Evolutionary conservation across 2,888 invertebrate genomes (phyloP), one percentile per base, ranked within the genome.

Genomic region (Hyles lineata): DNA sequence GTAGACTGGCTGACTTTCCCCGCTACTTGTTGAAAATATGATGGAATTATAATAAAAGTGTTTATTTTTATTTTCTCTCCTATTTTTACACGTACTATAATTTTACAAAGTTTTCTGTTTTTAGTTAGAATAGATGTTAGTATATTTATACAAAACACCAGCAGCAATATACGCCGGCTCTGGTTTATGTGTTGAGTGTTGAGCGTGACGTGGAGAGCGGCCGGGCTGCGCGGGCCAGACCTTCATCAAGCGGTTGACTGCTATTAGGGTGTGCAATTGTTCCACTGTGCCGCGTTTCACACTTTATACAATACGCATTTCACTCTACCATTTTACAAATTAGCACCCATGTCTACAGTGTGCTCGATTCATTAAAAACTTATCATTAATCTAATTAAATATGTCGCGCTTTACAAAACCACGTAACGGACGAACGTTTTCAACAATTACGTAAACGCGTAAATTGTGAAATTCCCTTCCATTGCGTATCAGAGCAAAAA

Each of bases 221-320:
- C 76, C 77, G 81, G 77, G 79, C 15, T 43, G 76, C 83, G 77
- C 77, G 80, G 79, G 78, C 79, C 80, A 90, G 88, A 94, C 94
- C 94, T 93, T 91, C 92, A 92, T 94, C 94, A 94, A 94, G 90
- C 90, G 90, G 89, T 89, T 94, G 94, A 94, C 94, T 94, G 93
- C 89, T 94, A 94, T 94, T 94, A 94, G 90, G 88, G 89, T 88
- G 84, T 86, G 89, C 92, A 89, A 92, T 93, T 93, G 94, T 93
- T 93, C 89, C 87, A 85, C 89, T 83, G 87, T 88, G 88, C 82
- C 88, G 87, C 92, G 92, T 92, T 93, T 92, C 91, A 83, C 86
- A 82, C 86, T 85, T 85, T 85, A 89, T 84, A 88, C 87, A 87
- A 89, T 88, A 88, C 88, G 90, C 89, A 91, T 91, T 90, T 90